Percentiles rank a stretch among this genome's conserved stretches.
These are phyloP conservation scores for Pseudochaenichthys georgianus DNA, from an alignment of 2,797 vertebrate genomes.

Conservation along the genomic window DNA sequence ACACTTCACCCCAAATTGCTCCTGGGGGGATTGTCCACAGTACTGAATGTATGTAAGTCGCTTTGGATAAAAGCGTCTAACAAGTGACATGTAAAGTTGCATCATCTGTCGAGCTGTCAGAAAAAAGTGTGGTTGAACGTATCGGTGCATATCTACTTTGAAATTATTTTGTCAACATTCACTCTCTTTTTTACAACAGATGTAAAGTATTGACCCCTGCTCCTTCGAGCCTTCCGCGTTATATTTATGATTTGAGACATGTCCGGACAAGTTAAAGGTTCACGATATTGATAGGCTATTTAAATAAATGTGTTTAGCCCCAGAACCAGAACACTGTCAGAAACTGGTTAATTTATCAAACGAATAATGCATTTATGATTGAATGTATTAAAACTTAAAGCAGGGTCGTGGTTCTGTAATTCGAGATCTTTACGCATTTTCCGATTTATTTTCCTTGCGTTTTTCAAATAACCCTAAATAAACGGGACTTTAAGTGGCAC, in stretches of 20 bases:
- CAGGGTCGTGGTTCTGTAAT: not conserved
- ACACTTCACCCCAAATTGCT: too few species aligned
- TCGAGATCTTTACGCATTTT: not conserved
- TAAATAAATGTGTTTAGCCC: not conserved
- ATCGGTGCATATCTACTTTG: not conserved
- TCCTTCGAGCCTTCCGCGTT: too few species aligned
- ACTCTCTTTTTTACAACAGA: not conserved
- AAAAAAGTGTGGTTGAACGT: not conserved
- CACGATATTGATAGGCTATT: not conserved
- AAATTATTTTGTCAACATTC: not conserved
- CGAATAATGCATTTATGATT: not conserved
- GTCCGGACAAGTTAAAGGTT: conserved; percentile 14
- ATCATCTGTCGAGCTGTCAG: conserved; percentile 54
- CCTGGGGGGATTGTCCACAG: too few species aligned
- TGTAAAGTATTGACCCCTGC: not conserved
- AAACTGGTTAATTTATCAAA: not conserved
- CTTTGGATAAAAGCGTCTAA: too few species aligned
- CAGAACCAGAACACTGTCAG: not conserved
- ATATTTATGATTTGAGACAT: not conserved
- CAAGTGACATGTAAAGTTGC: conserved; percentile 12
- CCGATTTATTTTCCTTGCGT: too few species aligned
- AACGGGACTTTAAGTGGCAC: not conserved
- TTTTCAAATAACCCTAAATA: not conserved
- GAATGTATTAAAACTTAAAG: not conserved
- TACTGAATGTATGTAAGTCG: too few species aligned